Conservation (phyloP, 53 echinoderm and acorn worm genomes). For the Echinometra lucunter region DNA sequence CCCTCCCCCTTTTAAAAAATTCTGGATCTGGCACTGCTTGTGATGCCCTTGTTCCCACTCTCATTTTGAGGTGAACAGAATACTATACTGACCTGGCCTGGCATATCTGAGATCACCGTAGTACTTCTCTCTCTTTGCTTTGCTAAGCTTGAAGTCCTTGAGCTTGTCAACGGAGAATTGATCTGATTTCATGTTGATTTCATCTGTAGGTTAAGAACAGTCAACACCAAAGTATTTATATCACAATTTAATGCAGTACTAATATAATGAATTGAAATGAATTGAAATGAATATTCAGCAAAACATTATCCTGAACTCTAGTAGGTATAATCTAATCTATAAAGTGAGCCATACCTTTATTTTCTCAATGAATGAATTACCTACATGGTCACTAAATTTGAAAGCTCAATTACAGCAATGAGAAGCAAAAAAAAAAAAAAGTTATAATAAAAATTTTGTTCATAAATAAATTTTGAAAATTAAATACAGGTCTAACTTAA, state of each 20-base stretch:
- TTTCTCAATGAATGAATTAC: too few species aligned
- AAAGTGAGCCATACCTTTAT: too few species aligned
- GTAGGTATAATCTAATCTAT: too few species aligned
- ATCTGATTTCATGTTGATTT: constrained; percentile 71
- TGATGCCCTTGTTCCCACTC: too few species aligned
- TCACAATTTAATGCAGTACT: too few species aligned
- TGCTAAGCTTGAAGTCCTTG: constrained; percentile 87
- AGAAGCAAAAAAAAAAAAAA: too few species aligned
- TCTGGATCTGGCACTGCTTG: neutral
- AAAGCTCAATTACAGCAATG: too few species aligned
- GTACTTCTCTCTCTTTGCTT: constrained; percentile 87
- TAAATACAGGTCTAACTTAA: neutral
- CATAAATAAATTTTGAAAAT: too few species aligned
- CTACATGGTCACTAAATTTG: too few species aligned
- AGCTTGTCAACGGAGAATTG: constrained; percentile 71
- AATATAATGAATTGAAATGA: too few species aligned
- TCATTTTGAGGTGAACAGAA: neutral
- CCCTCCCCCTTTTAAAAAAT: neutral
- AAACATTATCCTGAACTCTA: neutral
- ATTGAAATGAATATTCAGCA: neutral
- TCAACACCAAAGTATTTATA: neutral
- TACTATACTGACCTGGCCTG: constrained; percentile 86
- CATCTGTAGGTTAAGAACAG: constrained; percentile 56
- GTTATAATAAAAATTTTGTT: too few species aligned
- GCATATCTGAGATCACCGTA: constrained; percentile 98